A percentile compares a stretch with the other conserved stretches of the same genome.
Evolutionary conservation across 2,888 invertebrate genomes (phyloP).

Genomic region (Fissipunctia ypsillon): DNA sequence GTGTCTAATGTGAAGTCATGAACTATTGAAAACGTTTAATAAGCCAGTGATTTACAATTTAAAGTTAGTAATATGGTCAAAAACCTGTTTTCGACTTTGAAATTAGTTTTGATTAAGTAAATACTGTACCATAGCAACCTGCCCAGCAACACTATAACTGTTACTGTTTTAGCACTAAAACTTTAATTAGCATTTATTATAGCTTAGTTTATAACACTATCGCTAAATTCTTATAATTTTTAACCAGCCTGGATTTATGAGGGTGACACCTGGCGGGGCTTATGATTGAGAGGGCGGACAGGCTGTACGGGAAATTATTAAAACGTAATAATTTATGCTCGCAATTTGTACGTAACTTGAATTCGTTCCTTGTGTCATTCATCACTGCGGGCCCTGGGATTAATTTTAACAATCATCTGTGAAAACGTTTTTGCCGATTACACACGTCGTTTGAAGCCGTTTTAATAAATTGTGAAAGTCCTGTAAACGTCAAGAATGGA

Average conservation of each 20-base stretch:
- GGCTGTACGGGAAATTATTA: constrained; percentile 88
- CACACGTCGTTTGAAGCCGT: constrained; percentile 41
- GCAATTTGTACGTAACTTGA: constrained; percentile 89
- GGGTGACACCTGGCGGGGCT: constrained; percentile 84
- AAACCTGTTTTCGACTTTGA: constrained; percentile 2
- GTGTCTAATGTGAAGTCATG: constrained; percentile 24
- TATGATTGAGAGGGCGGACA: constrained; percentile 81
- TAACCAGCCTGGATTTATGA: constrained; percentile 83
- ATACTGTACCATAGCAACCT: background rate
- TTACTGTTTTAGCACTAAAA: constrained; percentile 43
- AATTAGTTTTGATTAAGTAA: background rate
- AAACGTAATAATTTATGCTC: constrained; percentile 88
- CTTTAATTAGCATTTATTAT: constrained; percentile 51
- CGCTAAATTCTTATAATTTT: constrained; percentile 80
- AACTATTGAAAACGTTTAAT: constrained; percentile 14
- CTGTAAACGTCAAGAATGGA: constrained; percentile 17
- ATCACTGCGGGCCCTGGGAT: constrained; percentile 83
- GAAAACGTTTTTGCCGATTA: constrained; percentile 78
- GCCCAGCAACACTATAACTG: constrained; percentile 10
- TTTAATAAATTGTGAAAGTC: constrained; percentile 45
- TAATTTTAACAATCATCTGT: constrained; percentile 86
- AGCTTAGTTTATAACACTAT: constrained; percentile 64
- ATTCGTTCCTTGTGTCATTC: constrained; percentile 89
- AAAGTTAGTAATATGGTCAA: background rate
- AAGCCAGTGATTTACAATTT: constrained; percentile 22